Evolutionary conservation across 1,140 invertebrate species (phyloP).

Genomic region (Periplaneta americana): DNA sequence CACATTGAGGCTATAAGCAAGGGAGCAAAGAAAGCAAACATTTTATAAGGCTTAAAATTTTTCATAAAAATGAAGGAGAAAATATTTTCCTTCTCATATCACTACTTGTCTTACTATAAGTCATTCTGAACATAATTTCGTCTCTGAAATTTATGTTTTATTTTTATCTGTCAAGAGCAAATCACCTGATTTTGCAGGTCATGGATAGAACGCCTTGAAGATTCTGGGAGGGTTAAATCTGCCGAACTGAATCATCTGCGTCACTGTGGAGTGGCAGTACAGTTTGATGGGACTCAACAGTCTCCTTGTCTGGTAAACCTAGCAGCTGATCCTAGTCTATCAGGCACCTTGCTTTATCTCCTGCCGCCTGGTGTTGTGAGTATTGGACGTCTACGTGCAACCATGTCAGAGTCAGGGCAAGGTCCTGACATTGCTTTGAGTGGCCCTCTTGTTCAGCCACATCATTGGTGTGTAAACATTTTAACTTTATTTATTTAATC

Average conservation of each 20-base stretch:
- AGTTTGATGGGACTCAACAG: slow-evolving; percentile 36
- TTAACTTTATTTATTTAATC: too few relatives aligned
- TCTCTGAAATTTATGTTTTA: too few relatives aligned
- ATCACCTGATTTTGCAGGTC: too few relatives aligned
- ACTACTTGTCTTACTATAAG: too few relatives aligned
- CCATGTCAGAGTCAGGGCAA: slow-evolving; percentile 13
- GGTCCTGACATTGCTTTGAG: slow-evolving; percentile 53
- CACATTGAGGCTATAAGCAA: too few relatives aligned
- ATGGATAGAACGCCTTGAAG: slow-evolving; percentile 43
- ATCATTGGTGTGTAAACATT: slow-evolving; percentile 65
- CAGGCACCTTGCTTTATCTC: slow-evolving; percentile 60
- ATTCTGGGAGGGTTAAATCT: slow-evolving; percentile 49
- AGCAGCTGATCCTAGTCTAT: slow-evolving; percentile 62
- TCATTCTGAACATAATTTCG: too few relatives aligned
- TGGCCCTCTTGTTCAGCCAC: slow-evolving; percentile 55
- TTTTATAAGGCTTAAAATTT: too few relatives aligned
- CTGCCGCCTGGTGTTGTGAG: slow-evolving; percentile 44
- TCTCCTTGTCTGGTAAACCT: slow-evolving; percentile 56
- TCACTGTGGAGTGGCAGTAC: slow-evolving; percentile 45
- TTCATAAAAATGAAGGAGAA: too few relatives aligned
- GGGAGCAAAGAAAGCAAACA: too few relatives aligned
- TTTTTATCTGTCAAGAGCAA: too few relatives aligned
- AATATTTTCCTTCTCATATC: too few relatives aligned
- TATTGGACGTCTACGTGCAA: slow-evolving; percentile 34
- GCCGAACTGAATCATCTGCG: slow-evolving; percentile 48